phyloP scores from a whole-genome alignment of 2,113 vertebrate species.

The Eolophus roseicapilla region DNA sequence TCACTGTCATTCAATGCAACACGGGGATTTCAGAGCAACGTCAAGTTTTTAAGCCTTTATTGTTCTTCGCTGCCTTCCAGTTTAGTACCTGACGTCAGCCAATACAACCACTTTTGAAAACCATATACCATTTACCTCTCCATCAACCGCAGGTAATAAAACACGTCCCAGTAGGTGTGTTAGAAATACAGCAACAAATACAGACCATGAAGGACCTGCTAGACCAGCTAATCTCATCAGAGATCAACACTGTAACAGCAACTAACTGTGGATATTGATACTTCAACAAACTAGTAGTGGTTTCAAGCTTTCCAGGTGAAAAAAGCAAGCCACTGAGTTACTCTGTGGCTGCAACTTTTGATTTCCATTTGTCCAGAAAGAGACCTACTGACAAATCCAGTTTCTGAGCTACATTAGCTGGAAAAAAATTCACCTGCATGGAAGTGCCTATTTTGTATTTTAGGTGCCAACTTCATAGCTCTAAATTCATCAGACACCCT shows the following conservation, averaged over 20 bases:
- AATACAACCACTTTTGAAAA: background rate
- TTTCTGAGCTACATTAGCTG: background rate
- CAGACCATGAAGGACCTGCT: background rate
- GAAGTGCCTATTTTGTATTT: background rate
- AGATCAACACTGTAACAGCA: background rate
- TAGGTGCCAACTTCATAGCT: background rate
- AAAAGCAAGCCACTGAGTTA: rapidly evolving
- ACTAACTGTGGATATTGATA: background rate
- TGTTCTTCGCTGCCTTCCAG: background rate
- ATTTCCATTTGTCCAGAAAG: background rate
- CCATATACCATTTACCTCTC: background rate
- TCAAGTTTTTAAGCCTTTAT: background rate
- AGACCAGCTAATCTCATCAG: background rate
- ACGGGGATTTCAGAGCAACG: background rate
- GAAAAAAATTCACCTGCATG: too few relatives aligned
- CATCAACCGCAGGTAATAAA: background rate
- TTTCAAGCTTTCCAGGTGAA: background rate
- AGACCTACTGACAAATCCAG: background rate
- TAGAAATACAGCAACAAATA: background rate
- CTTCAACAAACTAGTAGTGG: background rate
- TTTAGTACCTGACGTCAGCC: background rate
- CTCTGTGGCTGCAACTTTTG: background rate
- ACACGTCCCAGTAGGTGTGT: background rate
- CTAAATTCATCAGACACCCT: background rate
- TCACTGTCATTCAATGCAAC: background rate